Percentiles rank a stretch among this genome's conserved stretches.
Conservation (phyloP, 2,797 vertebrate species). For the Urocyon cinereoargenteus region DNA sequence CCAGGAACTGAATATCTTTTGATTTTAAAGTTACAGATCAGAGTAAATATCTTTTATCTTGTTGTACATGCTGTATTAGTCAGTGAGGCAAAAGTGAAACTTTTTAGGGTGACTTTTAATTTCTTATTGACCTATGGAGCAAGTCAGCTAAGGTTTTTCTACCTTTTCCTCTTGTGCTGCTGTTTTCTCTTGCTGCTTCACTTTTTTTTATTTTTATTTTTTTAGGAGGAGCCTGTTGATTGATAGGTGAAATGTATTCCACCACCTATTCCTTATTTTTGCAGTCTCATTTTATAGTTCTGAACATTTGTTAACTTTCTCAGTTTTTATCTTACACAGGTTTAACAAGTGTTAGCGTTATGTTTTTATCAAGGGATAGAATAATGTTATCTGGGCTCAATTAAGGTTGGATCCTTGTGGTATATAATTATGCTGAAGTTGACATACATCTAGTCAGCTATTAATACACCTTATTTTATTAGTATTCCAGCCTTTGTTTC, state of each 20-base stretch:
- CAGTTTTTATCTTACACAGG: background rate
- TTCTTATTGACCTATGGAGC: background rate
- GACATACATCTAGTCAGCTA: background rate
- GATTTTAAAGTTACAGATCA: background rate
- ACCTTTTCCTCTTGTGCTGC: background rate
- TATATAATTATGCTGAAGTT: slow-evolving; percentile 58
- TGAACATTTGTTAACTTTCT: slow-evolving; percentile 9
- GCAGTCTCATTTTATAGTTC: background rate
- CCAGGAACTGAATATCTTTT: background rate
- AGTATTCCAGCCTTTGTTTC: slow-evolving; percentile 16
- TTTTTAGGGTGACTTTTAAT: background rate
- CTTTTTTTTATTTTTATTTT: background rate
- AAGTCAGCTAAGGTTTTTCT: background rate
- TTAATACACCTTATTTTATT: slow-evolving; percentile 41
- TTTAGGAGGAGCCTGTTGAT: background rate
- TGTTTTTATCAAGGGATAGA: background rate
- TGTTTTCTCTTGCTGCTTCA: slow-evolving; percentile 16
- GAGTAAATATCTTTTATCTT: slow-evolving; percentile 1
- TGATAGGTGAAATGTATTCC: background rate
- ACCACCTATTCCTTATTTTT: background rate
- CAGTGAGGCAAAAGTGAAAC: background rate
- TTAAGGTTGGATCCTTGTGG: background rate
- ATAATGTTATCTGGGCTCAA: slow-evolving; percentile 34
- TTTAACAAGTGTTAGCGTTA: background rate
- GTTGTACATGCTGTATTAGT: background rate